Evolutionary conservation across 2,113 vertebrate species (phyloP), one percentile per base, ranked within the genome.

Genomic region (Junco hyemalis): DNA sequence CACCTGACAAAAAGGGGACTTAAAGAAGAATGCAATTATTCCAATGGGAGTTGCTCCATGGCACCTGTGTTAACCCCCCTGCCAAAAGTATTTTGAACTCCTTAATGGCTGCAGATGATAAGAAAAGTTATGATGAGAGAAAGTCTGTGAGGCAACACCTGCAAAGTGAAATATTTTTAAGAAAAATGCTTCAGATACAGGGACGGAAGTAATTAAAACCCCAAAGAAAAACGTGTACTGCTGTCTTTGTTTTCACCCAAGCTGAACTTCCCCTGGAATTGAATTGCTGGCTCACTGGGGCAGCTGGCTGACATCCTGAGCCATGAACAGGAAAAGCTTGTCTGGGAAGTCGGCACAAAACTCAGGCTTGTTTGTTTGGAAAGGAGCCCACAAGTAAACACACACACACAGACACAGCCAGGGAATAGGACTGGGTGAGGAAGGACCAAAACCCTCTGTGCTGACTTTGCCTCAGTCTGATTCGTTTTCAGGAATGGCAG

Each of bases 171-270:
- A 72, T 69, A 73, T 78, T 96, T 94, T 95, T 83, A 88, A 85
- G 70, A 53, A 86, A 96, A 93, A 92, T 78, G 57, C 48, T 95
- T 71, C 44, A 94, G 68, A 71, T 90, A 71, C 31, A 42, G 60
- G 74, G 60, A 53, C 28, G 65, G 94, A 95, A 97, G 76, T 57
- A 94, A 96, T 96, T 90, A 96, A 94, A 96, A 94, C 17, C 51
- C 68, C 26, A 63, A 84, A 95, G 80, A 81, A 93, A 96, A 86
- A 72, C 0, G 76, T 50, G 76, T 81, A 12, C 82, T 31, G 88
- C 79, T 63, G 56, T 80, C 85, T 96, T 96, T 97, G 94, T 97
- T 96, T 96, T 97, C 93, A 96, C 94, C 94, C 90, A 95, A 95
- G 92, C 86, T 96, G 94, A 97, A 96, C 93, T 97, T 97, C 95